phyloP scores from a whole-genome alignment of 2,113 vertebrate species.

The Phycodurus eques region DNA sequence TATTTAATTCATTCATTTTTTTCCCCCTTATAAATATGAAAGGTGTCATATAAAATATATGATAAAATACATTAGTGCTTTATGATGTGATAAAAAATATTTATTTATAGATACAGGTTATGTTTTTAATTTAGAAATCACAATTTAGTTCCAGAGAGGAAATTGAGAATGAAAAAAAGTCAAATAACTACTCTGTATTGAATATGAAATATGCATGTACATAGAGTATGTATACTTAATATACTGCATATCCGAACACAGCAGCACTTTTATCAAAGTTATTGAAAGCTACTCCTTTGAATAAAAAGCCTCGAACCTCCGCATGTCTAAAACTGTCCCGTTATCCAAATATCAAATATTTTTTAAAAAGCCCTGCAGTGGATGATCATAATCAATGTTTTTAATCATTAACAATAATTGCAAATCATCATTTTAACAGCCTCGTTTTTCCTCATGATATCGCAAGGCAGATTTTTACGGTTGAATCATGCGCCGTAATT shows the following conservation, averaged over 20 bases:
- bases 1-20: too few relatives aligned
- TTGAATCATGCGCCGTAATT: constrained; percentile 12
- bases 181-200: background rate
- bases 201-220: background rate
- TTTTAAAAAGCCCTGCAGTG: constrained; percentile 5
- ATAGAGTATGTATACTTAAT: background rate
- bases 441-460: constrained; percentile 5
- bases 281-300: background rate
- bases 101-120: background rate
- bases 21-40: too few relatives aligned
- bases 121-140: background rate
- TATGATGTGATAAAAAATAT: too few relatives aligned
- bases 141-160: background rate
- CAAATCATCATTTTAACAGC: constrained; percentile 9
- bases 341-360: background rate
- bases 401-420: constrained; percentile 17
- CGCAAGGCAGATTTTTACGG: constrained; percentile 1
- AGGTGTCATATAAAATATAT: too few relatives aligned
- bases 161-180: background rate
- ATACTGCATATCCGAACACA: background rate
- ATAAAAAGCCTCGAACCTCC: background rate
- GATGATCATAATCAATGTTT: constrained; percentile 4
- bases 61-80: too few relatives aligned
- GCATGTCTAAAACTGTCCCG: background rate
- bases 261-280: background rate